Percentiles rank a stretch among this genome's conserved stretches.
Conservation (phyloP, 2,797 vertebrate genomes). For the Epinephelus malabaricus region DNA sequence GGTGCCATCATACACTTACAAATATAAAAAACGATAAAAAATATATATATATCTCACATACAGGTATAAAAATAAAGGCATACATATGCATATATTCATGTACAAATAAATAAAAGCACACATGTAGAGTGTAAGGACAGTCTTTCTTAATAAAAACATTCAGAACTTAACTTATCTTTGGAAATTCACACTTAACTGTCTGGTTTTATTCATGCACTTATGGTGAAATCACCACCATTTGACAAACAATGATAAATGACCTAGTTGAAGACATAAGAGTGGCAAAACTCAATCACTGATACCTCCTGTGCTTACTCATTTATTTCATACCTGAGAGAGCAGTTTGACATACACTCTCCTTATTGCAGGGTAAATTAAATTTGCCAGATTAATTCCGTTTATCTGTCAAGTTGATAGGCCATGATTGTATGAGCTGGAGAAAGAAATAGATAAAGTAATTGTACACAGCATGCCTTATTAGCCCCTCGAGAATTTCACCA, state of each 20-base stretch:
- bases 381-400: background rate
- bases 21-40: no score
- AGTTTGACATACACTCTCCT: background rate
- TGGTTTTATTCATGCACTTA: background rate
- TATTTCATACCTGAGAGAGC: background rate
- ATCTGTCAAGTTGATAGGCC: slow-evolving; percentile 9
- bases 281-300: background rate
- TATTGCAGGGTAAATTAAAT: background rate
- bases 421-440: background rate
- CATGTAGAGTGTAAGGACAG: no score
- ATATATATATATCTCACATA: no score
- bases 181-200: no score
- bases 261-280: background rate
- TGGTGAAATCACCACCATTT: background rate
- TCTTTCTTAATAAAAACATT: no score
- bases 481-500: slow-evolving; percentile 37
- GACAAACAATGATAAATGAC: slow-evolving; percentile 4
- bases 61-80: no score
- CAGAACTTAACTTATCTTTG: no score
- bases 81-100: no score
- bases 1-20: no score
- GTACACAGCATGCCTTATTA: slow-evolving; percentile 25
- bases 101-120: no score
- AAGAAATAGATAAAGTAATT: slow-evolving; percentile 44
- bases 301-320: background rate